Conservation (phyloP, 2,888 invertebrate species). For the Cephus pulcher region DNA sequence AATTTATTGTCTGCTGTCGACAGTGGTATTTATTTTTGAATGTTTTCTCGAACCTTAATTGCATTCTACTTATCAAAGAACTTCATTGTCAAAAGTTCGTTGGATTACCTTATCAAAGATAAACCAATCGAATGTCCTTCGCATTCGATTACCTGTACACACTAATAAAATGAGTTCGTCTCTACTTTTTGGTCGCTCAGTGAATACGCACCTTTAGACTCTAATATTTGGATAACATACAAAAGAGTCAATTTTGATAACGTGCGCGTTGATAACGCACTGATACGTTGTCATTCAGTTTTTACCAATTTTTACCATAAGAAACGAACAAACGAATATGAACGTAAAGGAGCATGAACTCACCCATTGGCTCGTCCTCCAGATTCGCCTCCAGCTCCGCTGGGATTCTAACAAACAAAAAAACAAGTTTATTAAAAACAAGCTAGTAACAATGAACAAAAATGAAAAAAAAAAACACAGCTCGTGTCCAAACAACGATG, state of each 20-base stretch:
- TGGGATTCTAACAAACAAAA: slow-evolving; percentile 87
- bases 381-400: slow-evolving; percentile 82
- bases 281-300: too few species aligned
- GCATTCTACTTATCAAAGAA: not conserved
- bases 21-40: not conserved
- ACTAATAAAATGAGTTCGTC: too few species aligned
- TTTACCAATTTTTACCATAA: too few species aligned
- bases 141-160: too few species aligned
- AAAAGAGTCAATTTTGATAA: too few species aligned
- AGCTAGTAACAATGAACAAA: slow-evolving; percentile 60
- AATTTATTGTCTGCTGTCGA: not conserved
- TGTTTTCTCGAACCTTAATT: not conserved
- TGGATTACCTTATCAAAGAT: not conserved
- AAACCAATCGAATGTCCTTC: too few species aligned
- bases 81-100: too few species aligned
- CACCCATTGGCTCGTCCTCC: slow-evolving; percentile 86
- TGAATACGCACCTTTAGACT: too few species aligned
- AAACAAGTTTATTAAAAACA: slow-evolving; percentile 68
- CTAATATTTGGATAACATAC: too few species aligned
- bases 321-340: not conserved
- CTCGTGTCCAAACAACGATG: slow-evolving; percentile 41
- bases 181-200: too few species aligned
- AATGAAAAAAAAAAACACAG: slow-evolving; percentile 33
- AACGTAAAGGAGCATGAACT: slow-evolving; percentile 60
- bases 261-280: too few species aligned